Evolutionary conservation across 2,797 vertebrate species (phyloP).

Genomic region (Neosalanx taihuensis): DNA sequence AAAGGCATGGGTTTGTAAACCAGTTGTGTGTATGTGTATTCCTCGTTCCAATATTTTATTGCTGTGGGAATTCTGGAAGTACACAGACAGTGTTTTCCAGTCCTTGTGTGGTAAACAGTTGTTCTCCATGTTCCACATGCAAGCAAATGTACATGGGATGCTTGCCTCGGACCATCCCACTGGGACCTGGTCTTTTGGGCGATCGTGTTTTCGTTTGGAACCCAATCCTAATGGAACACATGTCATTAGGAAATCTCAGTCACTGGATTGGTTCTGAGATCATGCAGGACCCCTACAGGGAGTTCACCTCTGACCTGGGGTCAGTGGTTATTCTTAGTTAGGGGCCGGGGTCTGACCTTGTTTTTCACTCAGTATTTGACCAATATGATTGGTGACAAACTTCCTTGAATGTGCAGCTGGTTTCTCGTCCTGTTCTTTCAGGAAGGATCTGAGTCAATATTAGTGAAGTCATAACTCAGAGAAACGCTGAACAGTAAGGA

Average conservation of each 20-base stretch:
- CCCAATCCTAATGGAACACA: background rate
- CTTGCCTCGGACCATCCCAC: slow-evolving; percentile 3
- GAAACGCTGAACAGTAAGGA: slow-evolving; percentile 42
- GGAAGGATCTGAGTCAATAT: slow-evolving; percentile 59
- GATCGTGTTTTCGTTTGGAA: background rate
- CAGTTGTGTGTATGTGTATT: slow-evolving; percentile 29
- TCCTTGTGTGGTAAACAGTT: slow-evolving; percentile 42
- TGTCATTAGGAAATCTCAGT: background rate
- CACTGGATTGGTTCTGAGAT: background rate
- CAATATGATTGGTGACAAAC: slow-evolving; percentile 35
- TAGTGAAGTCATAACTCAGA: slow-evolving; percentile 53
- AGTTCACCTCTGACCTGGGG: background rate
- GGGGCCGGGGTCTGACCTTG: background rate
- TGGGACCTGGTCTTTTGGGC: slow-evolving; percentile 34
- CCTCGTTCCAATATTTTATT: slow-evolving; percentile 56
- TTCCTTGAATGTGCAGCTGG: slow-evolving; percentile 52
- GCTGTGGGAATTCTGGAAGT: slow-evolving; percentile 54
- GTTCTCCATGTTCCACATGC: background rate
- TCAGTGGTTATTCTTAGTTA: slow-evolving; percentile 18
- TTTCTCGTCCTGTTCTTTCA: slow-evolving; percentile 31
- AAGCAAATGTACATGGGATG: background rate
- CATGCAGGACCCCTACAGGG: slow-evolving; percentile 4
- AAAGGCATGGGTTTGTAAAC: background rate
- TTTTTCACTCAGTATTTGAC: slow-evolving; percentile 50
- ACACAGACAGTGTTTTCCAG: slow-evolving; percentile 44